These are phyloP conservation scores for Lipotes vexillifer DNA, from an alignment of 2,113 vertebrate species.

Conservation along the genomic window DNA sequence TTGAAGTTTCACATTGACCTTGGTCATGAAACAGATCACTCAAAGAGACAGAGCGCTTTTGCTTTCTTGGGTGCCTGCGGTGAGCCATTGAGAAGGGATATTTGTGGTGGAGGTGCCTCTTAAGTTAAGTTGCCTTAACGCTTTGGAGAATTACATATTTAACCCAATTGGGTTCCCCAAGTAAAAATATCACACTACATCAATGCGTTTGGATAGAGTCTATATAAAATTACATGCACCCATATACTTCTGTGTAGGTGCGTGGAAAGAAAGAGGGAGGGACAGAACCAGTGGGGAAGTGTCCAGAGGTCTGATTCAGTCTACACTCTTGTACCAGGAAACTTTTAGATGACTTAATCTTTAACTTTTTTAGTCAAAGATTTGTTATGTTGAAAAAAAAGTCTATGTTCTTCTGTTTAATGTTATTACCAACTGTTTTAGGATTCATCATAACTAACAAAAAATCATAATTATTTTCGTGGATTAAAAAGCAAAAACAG, in stretches of 20 bases:
- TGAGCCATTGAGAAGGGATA: not conserved
- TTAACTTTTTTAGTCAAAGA: not conserved
- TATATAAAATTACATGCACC: accelerated
- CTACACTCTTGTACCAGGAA: not conserved
- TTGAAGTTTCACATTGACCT: not conserved
- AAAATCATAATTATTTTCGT: not conserved
- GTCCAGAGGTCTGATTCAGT: too few species aligned
- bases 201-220: not conserved
- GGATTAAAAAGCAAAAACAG: not conserved
- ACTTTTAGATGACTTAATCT: not conserved
- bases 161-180: not conserved
- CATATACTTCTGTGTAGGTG: accelerated
- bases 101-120: not conserved
- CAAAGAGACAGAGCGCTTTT: not conserved
- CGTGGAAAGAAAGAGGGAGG: not conserved
- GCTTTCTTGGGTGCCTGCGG: not conserved
- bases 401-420: not conserved
- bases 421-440: too few species aligned
- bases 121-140: not conserved
- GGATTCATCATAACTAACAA: not conserved
- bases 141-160: not conserved
- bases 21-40: not conserved
- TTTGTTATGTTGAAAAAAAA: not conserved
- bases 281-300: too few species aligned
- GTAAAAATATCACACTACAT: not conserved